Evolutionary conservation across 2,888 invertebrate genomes (phyloP), one percentile per base, ranked within the genome.

Genomic region (Augochlorella aurata): DNA sequence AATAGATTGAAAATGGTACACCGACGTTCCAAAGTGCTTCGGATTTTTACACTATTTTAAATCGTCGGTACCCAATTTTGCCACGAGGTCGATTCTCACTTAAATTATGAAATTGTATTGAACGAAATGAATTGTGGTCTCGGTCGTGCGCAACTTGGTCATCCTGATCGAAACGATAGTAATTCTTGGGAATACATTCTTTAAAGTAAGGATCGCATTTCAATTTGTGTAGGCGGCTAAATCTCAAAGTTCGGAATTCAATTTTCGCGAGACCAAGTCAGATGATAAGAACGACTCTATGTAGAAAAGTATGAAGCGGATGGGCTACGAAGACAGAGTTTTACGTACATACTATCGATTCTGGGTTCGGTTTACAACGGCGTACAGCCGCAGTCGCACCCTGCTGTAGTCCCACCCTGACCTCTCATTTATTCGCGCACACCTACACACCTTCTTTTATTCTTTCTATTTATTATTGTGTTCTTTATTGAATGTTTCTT

Each of bases 161-260:
- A 38, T 74, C 68, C 61, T 24, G 24, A 54, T 14, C 24, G 1
- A 50, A 47, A 67, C 14, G 58, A 58, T 24, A 69, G 45, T 54
- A 58, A 79, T 71, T 38, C 70, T 71, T 44, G 54, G 45, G 70
- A 77, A 79, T 45, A 77, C 70, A 38, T 54, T 77, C 67, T 58
- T 71, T 44, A 45, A 79, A 71, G 54, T 66, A 70, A 45, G 49
- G 52, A 67, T 71, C 70, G 58, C 70, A 54, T 79, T 77, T 77
- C 79, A 79, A 79, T 77, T 71, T 63, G 63, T 66, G 71, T 29
- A 70, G 68, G 65, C 78, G 61, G 50, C 67, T 47, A 63, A 61
- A 63, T 80, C 61, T 44, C 49, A 52, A 80, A 74, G 73, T 81
- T 79, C 50, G 65, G 66, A 74, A 81, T 81, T 69, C 74, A 81